Evolutionary conservation across 2,888 invertebrate species (phyloP), one percentile per base, ranked within the genome.

Genomic region (Macaria notata): DNA sequence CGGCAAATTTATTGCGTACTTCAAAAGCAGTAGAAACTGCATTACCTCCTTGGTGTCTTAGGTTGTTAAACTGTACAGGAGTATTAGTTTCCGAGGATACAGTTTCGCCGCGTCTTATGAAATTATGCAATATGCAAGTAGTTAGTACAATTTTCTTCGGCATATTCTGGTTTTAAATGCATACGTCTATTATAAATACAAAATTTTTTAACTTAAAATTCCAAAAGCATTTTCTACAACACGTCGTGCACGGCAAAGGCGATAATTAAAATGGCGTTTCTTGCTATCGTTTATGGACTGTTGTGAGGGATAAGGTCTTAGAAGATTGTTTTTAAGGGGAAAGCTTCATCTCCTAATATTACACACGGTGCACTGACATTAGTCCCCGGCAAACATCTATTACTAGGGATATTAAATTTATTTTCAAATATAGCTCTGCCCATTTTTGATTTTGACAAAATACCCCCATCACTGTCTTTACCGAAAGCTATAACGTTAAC

Each of bases 211-310:
- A 45, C 45, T 45, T 45, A 55, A 49, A 55, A 55, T 55, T 33
- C 49, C 55, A 55, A 55, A 55, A 45, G 55, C 55, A 49, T 55
- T 55, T 55, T 55, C 55, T 43, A 57, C 57, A 47, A 58, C 53
- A 49, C 49, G 45, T 46, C 53, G 49, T 42, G 49, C 49, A 31
- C 49, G 43, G 33, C 56, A 58, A 48, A 53, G 53, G 54, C 55
- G 54, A 60, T 57, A 63, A 42, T 59, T 62, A 52, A 62, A 62
- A 36, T 59, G 59, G 41, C 59, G 50, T 62, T 62, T 62, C 56
- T 59, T 63, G 33, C 31, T 31, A 49, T 49, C 49, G 43, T 31
- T 49, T 29, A 54, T 59, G 9, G 56, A 54, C 29, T 54, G 54
- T 48, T 59, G 49, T 55, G 41, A 49, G 38, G 64, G 62, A 62